Base-by-base conservation (phyloP, 2,888 invertebrate species). In the Marasmarcha lunaedactyla region DNA sequence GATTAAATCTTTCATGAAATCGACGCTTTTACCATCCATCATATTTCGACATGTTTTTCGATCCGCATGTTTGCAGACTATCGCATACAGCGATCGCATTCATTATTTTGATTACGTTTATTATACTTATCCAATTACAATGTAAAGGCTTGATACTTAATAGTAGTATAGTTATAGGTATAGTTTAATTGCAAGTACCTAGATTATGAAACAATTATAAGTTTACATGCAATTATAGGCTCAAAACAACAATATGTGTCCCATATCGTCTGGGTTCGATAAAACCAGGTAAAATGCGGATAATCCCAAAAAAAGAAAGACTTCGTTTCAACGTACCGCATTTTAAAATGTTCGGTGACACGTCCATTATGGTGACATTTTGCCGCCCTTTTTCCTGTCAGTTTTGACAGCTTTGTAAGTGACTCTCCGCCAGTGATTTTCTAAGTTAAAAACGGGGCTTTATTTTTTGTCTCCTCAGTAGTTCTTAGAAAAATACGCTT, bases 331-430 rank as follows among this genome's bases (percentile, higher is more conserved):
- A 61, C 67, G 66, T 69, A 60, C 63, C 71, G 64, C 63, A 57
- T 66, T 68, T 64, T 65, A 59, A 63, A 65, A 65, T 68, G 66
- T 64, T 79, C 68, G 68, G 67, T 79, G 81, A 83, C 81, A 81
- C 76, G 78, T 83, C 81, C 79, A 83, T 81, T 83, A 81, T 70
- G 69, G 66, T 70, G 79, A 74, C 77, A 71, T 71, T 77, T 76
- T 71, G 59, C 74, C 78, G 73, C 76, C 81, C 77, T 78, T 78
- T 83, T 81, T 71, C 66, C 74, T 74, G 77, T 77, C 79, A 74
- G 64, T 58, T 79, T 73, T 83, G 81, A 79, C 79, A 81, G 71
- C 60, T 81, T 77, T 71, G 73, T 76, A 78, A 78, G 70, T 69
- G 67, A 74, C 76, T 78, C 74, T 71, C 69, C 65, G 67, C 62